Evolutionary conservation across 2,113 vertebrate species (phyloP).

Genomic region (Poecile atricapillus): DNA sequence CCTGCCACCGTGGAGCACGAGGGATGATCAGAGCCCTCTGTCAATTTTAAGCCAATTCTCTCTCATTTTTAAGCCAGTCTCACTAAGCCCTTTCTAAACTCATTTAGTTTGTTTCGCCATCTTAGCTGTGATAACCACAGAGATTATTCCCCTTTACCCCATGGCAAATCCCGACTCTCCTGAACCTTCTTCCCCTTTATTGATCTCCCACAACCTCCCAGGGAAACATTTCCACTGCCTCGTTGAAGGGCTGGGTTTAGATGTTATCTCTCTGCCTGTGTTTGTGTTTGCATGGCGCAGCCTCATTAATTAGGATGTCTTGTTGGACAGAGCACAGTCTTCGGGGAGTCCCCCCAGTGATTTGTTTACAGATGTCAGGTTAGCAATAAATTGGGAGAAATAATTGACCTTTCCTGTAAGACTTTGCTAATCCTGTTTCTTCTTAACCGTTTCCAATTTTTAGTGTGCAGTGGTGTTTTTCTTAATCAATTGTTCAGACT

Average conservation of each 20-base stretch:
- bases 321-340: conserved; percentile 9
- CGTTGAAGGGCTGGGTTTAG: background rate
- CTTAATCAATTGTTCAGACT: conserved; percentile 58
- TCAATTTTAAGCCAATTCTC: background rate
- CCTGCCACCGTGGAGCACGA: accelerated
- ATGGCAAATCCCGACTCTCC: background rate
- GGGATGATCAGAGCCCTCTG: background rate
- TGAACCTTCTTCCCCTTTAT: background rate
- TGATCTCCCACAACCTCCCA: background rate
- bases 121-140: background rate
- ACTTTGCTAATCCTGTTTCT: conserved; percentile 50
- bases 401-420: conserved; percentile 62
- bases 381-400: conserved; percentile 53
- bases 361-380: conserved; percentile 64
- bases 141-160: background rate
- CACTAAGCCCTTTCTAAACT: background rate
- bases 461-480: background rate
- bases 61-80: background rate
- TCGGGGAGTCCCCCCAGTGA: background rate
- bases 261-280: background rate
- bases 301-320: conserved; percentile 52
- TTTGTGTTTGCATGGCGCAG: background rate
- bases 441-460: conserved; percentile 37
- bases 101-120: background rate
- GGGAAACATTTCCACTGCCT: background rate